Base-by-base conservation (phyloP, 2,113 vertebrate genomes). In the Cariama cristata region DNA sequence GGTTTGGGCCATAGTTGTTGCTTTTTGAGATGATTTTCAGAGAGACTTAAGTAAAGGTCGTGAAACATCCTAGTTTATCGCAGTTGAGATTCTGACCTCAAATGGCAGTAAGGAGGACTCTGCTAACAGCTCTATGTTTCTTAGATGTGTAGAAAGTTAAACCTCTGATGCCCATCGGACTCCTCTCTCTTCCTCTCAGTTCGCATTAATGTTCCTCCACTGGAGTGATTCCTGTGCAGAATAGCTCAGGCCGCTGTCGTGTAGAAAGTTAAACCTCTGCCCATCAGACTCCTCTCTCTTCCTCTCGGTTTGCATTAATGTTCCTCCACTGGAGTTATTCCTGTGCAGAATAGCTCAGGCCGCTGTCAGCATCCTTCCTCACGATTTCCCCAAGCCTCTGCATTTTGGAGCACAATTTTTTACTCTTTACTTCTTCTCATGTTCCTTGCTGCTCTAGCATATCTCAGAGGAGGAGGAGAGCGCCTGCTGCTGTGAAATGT, bases 121-220 rank as follows among this genome's bases (percentile, higher is more conserved):
- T 71, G 24, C 21, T 35, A 12, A 33, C 15, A n/a, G 6, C 30
- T 79, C n/a, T 38, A 0, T 52, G 14, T 9, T 86, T 63, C 32
- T 60, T 44, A 42, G 0, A 42, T 3, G 4, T 3, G 9, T 23
- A 14, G 12, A 26, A 63, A 42, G 21, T 16, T 69, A 38, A 77
- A 79, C 30, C 17, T 56, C 5, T 38, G 38, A 38, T 52, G 22
- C 19, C 8, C 0, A 0, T 33, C 49, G 8, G 32, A 3, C 26
- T 53, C 32, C 18, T 59, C 22, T 64, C 32, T 47, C 27, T 32
- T 76, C 13, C 38, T 52, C 30, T 4, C 7, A 6, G 8, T 42
- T 79, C 12, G 11, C 23, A 5, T 50, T 5, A 8, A 8, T 21
- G 7, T 83, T 56, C 32, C n/a, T 76, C 45, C 2, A 0, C 0